phyloP scores from a whole-genome alignment of 2,888 invertebrate genomes.

The Schrankia costaestrigalis region DNA sequence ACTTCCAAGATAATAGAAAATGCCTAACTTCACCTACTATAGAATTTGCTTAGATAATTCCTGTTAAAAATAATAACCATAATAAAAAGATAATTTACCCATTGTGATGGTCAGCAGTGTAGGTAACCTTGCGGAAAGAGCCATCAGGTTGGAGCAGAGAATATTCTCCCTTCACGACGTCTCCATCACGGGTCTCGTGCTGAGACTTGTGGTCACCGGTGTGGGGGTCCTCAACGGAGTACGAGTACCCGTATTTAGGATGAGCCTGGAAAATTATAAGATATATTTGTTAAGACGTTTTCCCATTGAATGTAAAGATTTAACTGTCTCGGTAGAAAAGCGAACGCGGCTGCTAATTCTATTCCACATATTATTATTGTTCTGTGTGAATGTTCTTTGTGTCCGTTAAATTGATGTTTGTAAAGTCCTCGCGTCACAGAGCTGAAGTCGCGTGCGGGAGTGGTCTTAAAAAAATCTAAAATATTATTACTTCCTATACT shows the following conservation, averaged over 20 bases:
- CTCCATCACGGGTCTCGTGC: constrained; percentile 79
- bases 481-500: constrained; percentile 23
- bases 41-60: too few relatives aligned
- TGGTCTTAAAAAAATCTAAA: background rate
- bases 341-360: too few relatives aligned
- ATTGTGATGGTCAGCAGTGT: constrained; percentile 80
- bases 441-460: background rate
- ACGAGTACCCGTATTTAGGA: constrained; percentile 77
- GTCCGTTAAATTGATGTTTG: too few relatives aligned
- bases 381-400: too few relatives aligned
- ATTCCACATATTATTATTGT: too few relatives aligned
- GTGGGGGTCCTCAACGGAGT: constrained; percentile 81
- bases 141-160: constrained; percentile 81
- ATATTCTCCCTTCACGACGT: constrained; percentile 80
- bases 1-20: too few relatives aligned
- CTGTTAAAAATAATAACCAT: too few relatives aligned
- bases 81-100: constrained; percentile 54
- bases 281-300: background rate
- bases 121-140: constrained; percentile 80
- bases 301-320: too few relatives aligned
- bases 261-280: constrained; percentile 55
- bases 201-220: constrained; percentile 82
- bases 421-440: too few relatives aligned
- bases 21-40: too few relatives aligned
- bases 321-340: too few relatives aligned